Evolutionary conservation across 2,797 vertebrate species (phyloP).

Genomic region (Acomys russatus): DNA sequence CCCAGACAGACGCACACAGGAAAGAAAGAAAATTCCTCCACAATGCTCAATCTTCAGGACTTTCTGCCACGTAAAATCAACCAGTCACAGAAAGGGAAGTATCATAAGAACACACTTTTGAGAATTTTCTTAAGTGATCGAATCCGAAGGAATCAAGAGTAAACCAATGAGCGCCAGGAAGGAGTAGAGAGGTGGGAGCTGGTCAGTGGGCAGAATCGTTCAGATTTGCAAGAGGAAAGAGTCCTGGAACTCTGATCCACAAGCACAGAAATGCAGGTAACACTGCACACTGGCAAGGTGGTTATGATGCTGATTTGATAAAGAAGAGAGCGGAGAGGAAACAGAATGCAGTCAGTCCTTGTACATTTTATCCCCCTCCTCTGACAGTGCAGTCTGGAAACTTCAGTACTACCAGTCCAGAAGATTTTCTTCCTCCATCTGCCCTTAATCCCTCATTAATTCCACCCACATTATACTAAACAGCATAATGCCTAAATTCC

Average conservation of each 20-base stretch:
- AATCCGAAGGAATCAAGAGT: not conserved
- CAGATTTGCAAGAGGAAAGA: not conserved
- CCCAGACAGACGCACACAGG: not conserved
- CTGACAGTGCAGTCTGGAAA: not conserved
- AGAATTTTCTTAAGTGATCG: not conserved
- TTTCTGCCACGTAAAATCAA: not conserved
- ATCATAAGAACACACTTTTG: not conserved
- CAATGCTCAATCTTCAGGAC: not conserved
- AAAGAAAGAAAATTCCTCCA: not conserved
- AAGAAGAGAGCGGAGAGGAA: not conserved
- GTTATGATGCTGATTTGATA: not conserved
- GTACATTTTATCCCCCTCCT: not conserved
- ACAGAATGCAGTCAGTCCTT: not conserved
- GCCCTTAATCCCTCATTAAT: not conserved
- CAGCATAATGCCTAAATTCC: not conserved
- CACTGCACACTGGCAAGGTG: not conserved
- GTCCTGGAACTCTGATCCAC: not conserved
- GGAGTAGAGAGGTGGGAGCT: rapidly evolving
- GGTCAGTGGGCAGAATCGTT: not conserved
- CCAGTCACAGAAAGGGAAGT: not conserved
- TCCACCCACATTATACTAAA: not conserved
- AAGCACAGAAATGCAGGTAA: not conserved
- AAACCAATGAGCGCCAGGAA: not conserved
- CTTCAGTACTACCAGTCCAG: not conserved
- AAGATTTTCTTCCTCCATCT: not conserved